Evolutionary conservation across 2,113 vertebrate species (phyloP).

Genomic region (Pungitius pungitius): DNA sequence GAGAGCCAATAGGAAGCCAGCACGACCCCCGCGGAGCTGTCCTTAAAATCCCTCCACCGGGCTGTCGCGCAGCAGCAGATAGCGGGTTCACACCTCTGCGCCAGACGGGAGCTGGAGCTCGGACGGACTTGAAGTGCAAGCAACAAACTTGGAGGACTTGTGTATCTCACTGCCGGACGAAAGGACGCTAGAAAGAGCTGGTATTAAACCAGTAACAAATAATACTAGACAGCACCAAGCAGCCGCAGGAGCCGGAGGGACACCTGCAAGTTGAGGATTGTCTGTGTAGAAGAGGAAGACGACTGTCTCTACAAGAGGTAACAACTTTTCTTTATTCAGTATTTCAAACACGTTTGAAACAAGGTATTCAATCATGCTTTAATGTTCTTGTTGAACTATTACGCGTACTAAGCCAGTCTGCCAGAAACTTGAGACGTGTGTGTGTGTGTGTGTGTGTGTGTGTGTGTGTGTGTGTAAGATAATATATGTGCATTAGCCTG

Average conservation of each 20-base stretch:
- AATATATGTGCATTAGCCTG: not conserved
- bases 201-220: not conserved
- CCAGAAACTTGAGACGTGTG: not conserved
- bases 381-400: not conserved
- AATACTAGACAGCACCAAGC: not conserved
- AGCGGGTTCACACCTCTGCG: conserved; percentile 80
- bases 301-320: conserved; percentile 52
- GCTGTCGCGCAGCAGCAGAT: conserved; percentile 84
- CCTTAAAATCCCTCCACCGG: conserved; percentile 88
- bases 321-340: conserved; percentile 18
- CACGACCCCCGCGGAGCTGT: conserved; percentile 79
- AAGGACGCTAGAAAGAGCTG: not conserved
- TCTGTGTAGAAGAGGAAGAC: not conserved
- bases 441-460: not conserved
- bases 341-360: not conserved
- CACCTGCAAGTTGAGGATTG: not conserved
- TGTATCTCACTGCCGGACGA: not conserved
- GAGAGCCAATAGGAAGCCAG: conserved; percentile 85
- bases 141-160: conserved; percentile 45
- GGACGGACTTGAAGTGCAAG: conserved; percentile 25
- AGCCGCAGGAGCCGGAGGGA: not conserved
- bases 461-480: not conserved
- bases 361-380: not conserved
- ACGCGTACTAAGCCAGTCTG: not conserved
- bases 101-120: conserved; percentile 50